These are phyloP conservation scores for Protodeltote pygarga DNA, from an alignment of 2,888 invertebrate genomes.

Conservation along the genomic window DNA sequence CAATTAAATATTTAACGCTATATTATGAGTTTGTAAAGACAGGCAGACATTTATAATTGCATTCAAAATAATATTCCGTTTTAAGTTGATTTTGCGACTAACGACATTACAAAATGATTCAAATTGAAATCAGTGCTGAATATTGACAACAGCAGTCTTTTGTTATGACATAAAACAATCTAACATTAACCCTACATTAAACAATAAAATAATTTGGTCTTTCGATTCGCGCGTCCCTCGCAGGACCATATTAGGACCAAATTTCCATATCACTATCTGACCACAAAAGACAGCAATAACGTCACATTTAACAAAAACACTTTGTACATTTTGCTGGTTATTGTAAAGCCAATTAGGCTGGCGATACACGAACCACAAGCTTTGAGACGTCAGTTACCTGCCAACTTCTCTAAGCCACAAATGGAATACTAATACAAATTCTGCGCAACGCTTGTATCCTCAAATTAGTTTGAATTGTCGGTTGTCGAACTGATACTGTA, in stretches of 20 bases:
- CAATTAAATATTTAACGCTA: too few relatives aligned
- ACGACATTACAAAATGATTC: too few relatives aligned
- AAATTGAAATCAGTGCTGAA: too few relatives aligned
- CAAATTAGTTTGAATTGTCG: constrained; percentile 40
- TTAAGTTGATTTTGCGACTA: too few relatives aligned
- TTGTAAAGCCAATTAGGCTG: constrained; percentile 59
- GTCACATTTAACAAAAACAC: constrained; percentile 29
- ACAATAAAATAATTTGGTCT: constrained; percentile 7
- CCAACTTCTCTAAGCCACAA: constrained; percentile 45
- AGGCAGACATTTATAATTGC: too few relatives aligned
- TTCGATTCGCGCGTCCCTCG: not conserved
- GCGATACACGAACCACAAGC: constrained; percentile 45
- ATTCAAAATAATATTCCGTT: too few relatives aligned
- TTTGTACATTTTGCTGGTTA: constrained; percentile 34
- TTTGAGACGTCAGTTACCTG: constrained; percentile 64
- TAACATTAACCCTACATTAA: constrained; percentile 7
- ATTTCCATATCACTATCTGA: constrained; percentile 25
- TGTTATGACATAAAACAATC: constrained; percentile 4
- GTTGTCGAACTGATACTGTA: constrained; percentile 11
- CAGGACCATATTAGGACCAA: constrained; percentile 10
- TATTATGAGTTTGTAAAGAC: too few relatives aligned
- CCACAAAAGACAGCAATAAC: constrained; percentile 16
- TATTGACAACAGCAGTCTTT: too few relatives aligned
- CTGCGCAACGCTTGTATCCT: constrained; percentile 16
- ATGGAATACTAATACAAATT: constrained; percentile 38